These are phyloP conservation scores for Sebastes schlegelii DNA, from an alignment of 2,113 vertebrate genomes.

Conservation along the genomic window DNA sequence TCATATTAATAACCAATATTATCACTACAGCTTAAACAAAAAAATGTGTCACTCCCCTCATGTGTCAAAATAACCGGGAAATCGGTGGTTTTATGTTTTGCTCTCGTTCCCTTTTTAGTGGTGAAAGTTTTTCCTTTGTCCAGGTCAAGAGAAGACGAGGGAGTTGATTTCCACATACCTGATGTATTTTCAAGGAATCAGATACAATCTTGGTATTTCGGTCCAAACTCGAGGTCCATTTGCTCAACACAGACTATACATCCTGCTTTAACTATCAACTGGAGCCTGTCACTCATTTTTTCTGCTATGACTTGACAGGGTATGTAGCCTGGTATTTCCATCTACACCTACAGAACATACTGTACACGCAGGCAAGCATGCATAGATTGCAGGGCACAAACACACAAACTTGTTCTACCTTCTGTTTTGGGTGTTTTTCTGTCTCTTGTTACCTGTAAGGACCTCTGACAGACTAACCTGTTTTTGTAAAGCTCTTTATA, in stretches of 20 bases:
- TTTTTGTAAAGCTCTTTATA: background rate
- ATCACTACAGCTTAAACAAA: background rate
- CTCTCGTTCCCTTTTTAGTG: background rate
- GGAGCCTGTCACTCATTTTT: slow-evolving; percentile 42
- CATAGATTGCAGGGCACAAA: background rate
- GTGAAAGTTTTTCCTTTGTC: slow-evolving; percentile 1
- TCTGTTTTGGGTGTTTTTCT: background rate
- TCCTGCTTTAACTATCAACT: slow-evolving; percentile 37
- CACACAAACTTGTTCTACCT: background rate
- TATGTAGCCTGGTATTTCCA: slow-evolving; percentile 44
- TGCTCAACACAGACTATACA: slow-evolving; percentile 35
- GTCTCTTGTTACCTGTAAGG: background rate
- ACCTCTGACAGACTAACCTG: background rate
- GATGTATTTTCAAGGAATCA: slow-evolving; percentile 39
- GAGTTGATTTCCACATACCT: slow-evolving; percentile 7
- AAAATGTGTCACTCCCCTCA: background rate
- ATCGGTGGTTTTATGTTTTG: background rate
- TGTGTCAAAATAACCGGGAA: background rate
- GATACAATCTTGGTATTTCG: slow-evolving; percentile 63
- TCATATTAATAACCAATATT: background rate
- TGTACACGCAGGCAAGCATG: background rate
- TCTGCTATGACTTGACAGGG: background rate
- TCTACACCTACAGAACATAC: background rate
- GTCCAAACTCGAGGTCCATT: slow-evolving; percentile 42
- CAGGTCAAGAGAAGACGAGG: slow-evolving; percentile 6